phyloP scores from a whole-genome alignment of 2,888 invertebrate genomes.

The Tenthredo mesomela region DNA sequence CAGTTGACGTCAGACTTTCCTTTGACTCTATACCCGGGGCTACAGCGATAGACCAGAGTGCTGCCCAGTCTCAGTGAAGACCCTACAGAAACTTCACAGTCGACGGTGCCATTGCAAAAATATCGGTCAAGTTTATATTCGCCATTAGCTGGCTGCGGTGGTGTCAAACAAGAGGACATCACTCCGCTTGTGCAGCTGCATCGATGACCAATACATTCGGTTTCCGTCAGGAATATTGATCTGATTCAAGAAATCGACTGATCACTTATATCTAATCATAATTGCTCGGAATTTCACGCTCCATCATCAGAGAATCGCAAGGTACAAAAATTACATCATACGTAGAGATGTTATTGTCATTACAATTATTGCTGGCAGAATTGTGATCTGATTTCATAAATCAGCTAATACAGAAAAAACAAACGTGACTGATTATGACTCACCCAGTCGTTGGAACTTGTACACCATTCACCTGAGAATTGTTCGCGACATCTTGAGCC shows the following conservation, averaged over 20 bases:
- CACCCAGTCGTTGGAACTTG: conserved; percentile 64
- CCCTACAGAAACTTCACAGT: neutral
- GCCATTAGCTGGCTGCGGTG: too few relatives aligned
- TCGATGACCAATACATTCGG: neutral
- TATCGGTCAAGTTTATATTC: neutral
- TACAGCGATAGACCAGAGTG: neutral
- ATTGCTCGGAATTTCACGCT: too few relatives aligned
- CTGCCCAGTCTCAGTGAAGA: neutral
- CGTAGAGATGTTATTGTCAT: neutral
- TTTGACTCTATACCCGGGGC: neutral
- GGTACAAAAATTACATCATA: neutral
- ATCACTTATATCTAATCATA: too few relatives aligned
- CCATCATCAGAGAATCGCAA: neutral
- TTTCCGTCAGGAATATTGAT: neutral
- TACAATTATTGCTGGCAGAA: neutral
- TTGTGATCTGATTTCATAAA: neutral
- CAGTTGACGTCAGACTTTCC: neutral
- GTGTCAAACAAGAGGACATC: neutral
- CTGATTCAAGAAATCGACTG: neutral
- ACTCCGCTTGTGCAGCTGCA: neutral
- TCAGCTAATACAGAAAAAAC: neutral
- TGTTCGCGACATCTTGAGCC: neutral
- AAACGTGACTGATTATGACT: conserved; percentile 58
- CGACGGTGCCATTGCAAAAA: neutral
- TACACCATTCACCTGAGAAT: neutral